Base-by-base conservation (phyloP, 2,797 vertebrate species). In the Heliangelus exortis region DNA sequence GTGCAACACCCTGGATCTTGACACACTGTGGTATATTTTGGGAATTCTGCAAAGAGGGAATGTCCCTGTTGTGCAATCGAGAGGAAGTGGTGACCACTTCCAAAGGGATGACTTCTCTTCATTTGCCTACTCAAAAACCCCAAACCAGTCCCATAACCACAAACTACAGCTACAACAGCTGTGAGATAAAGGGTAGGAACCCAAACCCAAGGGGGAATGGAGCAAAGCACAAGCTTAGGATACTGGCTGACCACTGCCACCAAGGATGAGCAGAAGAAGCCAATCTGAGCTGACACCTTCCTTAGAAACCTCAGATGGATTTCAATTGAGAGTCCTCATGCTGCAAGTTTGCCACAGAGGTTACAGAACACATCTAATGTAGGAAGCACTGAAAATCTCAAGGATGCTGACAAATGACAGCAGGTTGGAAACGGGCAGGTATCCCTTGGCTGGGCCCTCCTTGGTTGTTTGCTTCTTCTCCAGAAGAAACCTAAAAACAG, bases 241-340 rank as follows among this genome's bases (percentile, higher is more conserved):
- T 22, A 6, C 48, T 50, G 48, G 48, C 43, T 61, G 69, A 15
- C 20, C 69, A 20, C 29, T 15, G 61, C 61, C 66, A 71, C 50
- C 61, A 54, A 15, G 43, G 17, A 50, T 1, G 16, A 43, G 28
- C 18, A 69, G 80, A 63, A 71, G 71, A 5, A 58, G 33, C 18
- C 77, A 89, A 3, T 3, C 15, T 57, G 83, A 23, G 31, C 26
- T 2, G 7, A 29, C 28, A 2, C 9, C 48, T 66, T 68, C 39
- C 48, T 54, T 10, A 63, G 53, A 81, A 84, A 53, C 21, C 63
- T 57, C 29, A 19, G 19, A 19, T 5, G 5, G 1, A 1, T 69
- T n/a, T 31, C 89, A 57, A 22, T 0, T 1, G 45, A 0, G 3
- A n/a, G 31, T 47, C 79, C 47, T 43, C 1, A 0, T 53, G 29